Evolutionary conservation across 2,797 vertebrate species (phyloP), one percentile per base, ranked within the genome.

Genomic region (Rallus crepitans): DNA sequence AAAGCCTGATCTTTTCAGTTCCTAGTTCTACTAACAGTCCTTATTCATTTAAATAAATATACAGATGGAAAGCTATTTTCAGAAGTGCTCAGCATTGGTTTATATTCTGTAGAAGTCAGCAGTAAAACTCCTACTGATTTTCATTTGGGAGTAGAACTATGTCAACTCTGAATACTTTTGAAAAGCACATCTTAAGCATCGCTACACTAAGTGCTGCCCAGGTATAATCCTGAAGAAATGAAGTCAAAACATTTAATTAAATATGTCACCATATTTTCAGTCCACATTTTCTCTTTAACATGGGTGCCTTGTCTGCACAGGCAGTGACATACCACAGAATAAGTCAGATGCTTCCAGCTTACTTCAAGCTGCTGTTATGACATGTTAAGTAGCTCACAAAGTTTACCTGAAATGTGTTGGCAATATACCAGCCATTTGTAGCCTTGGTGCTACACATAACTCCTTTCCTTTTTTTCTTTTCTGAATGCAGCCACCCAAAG

Each of bases 11-110:
- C 42, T 87, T 90, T 90, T 82, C 66, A 82, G 39, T 90, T 87
- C 77, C 66, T 82, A 72, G 93, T 97, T 91, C 72, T 93, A 88
- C 70, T 72, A 77, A 40, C 75, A 87, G 84, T 66, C 63, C 30
- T 55, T 79, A 69, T 89, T 94, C 59, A 89, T 87, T 92, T 93
- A 70, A 87, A 87, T 82, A 89, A 85, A 86, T 79, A 84, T 35
- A 92, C 90, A 95, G 88, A 95, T 90, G 88, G 83, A 94, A 96
- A 87, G 39, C 80, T 97, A 89, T 95, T 95, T 96, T 95, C 92
- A 92, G 94, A 95, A 84, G 37, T 47, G 63, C 73, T 93, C 82
- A 52, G 47, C 31, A 31, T 75, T 91, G 93, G 80, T 65, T 94
- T 91, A 52, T 79, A 59, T 94, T 95, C 85, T 83, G 52, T 82